These are phyloP conservation scores for Caenorhabditis wallacei DNA, from an alignment of 2,888 invertebrate species.

Conservation along the genomic window DNA sequence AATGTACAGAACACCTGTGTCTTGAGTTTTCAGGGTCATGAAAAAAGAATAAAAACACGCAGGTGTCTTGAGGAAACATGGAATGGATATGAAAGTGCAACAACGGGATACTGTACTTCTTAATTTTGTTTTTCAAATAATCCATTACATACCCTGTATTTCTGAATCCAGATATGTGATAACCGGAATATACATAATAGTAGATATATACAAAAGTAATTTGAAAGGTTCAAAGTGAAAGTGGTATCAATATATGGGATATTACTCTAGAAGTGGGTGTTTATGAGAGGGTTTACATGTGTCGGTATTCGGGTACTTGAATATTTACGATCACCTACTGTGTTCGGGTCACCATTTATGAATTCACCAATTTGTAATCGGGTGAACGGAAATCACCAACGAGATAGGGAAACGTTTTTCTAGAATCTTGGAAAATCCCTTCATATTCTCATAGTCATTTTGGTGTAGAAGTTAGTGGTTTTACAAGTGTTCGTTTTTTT, in stretches of 20 bases:
- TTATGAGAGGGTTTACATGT: constrained; percentile 30
- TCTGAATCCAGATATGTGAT: constrained; percentile 10
- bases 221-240: constrained; percentile 14
- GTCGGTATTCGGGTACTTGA: constrained; percentile 38
- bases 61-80: constrained; percentile 1
- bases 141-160: neutral
- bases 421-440: neutral
- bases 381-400: neutral
- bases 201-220: constrained; percentile 3
- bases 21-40: constrained; percentile 27
- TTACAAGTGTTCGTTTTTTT: constrained; percentile 4
- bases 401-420: neutral
- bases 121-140: too few relatives aligned
- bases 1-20: constrained; percentile 34
- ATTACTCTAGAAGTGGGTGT: constrained; percentile 28
- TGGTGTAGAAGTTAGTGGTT: constrained; percentile 14
- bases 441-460: constrained; percentile 34
- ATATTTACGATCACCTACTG: constrained; percentile 60
- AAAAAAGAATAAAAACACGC: constrained; percentile 22
- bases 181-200: constrained; percentile 53
- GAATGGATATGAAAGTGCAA: neutral
- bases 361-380: constrained; percentile 3
- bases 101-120: neutral
- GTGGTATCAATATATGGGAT: constrained; percentile 21
- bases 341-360: constrained; percentile 1